Conservation (phyloP, 1,140 invertebrate genomes). For the Drosophila pectinifera region DNA sequence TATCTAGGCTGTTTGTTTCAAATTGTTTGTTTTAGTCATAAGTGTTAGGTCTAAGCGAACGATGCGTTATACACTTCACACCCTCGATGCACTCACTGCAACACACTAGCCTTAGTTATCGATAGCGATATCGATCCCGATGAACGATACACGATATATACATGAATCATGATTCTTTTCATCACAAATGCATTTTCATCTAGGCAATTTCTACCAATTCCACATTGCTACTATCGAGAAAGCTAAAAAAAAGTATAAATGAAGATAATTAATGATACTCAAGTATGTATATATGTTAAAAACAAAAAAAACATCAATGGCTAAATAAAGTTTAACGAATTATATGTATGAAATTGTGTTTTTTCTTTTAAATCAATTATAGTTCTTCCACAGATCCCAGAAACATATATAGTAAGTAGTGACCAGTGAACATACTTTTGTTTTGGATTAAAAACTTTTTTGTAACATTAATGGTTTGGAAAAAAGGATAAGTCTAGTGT, state of each 20-base stretch:
- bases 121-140: slow-evolving; percentile 41
- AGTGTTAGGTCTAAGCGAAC: slow-evolving; percentile 71
- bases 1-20: slow-evolving; percentile 80
- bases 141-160: slow-evolving; percentile 34
- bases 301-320: slow-evolving; percentile 68
- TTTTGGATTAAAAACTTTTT: too few relatives aligned
- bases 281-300: slow-evolving; percentile 63
- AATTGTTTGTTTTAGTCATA: slow-evolving; percentile 78
- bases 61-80: slow-evolving; percentile 71
- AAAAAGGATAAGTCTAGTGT: too few relatives aligned
- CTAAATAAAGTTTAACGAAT: slow-evolving; percentile 71
- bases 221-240: slow-evolving; percentile 51
- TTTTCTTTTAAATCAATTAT: background rate
- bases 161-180: slow-evolving; percentile 39
- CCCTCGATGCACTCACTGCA: slow-evolving; percentile 42
- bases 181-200: slow-evolving; percentile 64
- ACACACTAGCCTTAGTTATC: slow-evolving; percentile 54
- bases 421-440: too few relatives aligned
- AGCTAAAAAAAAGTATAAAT: slow-evolving; percentile 23
- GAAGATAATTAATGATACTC: slow-evolving; percentile 65
- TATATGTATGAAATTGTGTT: slow-evolving; percentile 16
- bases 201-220: slow-evolving; percentile 47
- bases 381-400: background rate
- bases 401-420: background rate
- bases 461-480: too few relatives aligned